A percentile compares a stretch with the other conserved stretches of the same genome.
These are phyloP conservation scores for Epicampocera succincta DNA, from an alignment of 2,888 invertebrate genomes.

Conservation along the genomic window DNA sequence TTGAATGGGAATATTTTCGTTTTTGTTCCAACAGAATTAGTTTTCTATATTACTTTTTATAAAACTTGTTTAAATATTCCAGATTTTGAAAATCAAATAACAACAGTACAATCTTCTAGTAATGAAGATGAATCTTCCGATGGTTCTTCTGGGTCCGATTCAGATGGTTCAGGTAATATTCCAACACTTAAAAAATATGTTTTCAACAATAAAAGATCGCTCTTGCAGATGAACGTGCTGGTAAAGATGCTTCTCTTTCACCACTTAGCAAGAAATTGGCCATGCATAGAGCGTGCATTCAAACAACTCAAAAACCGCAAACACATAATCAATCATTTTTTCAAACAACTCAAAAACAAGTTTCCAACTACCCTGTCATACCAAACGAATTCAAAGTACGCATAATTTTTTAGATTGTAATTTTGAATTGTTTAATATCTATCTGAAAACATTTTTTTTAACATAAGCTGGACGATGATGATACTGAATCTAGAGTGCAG, in stretches of 20 bases:
- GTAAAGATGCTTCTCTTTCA: slow-evolving; percentile 87
- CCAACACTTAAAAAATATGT: neutral
- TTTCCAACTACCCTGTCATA: slow-evolving; percentile 22
- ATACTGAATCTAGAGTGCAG: slow-evolving; percentile 93
- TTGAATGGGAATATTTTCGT: neutral
- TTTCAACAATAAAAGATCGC: neutral
- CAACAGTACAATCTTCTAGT: slow-evolving; percentile 55
- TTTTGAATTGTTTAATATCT: no score
- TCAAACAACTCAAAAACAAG: slow-evolving; percentile 28
- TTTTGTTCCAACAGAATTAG: neutral
- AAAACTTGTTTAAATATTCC: neutral
- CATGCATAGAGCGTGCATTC: slow-evolving; percentile 82
- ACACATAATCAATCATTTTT: slow-evolving; percentile 86
- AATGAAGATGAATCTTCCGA: slow-evolving; percentile 60
- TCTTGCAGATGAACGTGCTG: slow-evolving; percentile 24
- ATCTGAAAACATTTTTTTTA: neutral
- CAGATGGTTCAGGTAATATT: slow-evolving; percentile 52
- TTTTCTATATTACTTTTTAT: neutral
- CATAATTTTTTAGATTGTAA: neutral
- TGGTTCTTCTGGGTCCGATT: slow-evolving; percentile 49
- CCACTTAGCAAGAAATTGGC: slow-evolving; percentile 93
- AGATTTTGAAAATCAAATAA: slow-evolving; percentile 58
- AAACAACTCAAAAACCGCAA: slow-evolving; percentile 65
- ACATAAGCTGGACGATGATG: slow-evolving; percentile 87
- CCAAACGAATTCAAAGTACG: slow-evolving; percentile 71